Evolutionary conservation across 2,113 vertebrate species (phyloP).

Genomic region (Tauraco erythrolophus): DNA sequence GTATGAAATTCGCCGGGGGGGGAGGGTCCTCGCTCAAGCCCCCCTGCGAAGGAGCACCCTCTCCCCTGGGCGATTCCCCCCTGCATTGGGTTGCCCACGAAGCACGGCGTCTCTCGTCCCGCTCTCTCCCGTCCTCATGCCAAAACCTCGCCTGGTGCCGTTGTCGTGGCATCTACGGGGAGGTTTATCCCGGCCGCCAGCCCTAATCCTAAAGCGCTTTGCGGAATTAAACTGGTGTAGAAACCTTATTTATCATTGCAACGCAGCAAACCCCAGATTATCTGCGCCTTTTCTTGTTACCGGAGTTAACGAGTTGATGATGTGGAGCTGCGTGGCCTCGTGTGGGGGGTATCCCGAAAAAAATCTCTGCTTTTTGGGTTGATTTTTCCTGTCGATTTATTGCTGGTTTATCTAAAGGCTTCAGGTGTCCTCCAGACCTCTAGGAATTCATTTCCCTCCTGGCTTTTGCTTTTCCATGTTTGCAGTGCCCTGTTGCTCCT

Average conservation of each 20-base stretch:
- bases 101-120: neutral
- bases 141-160: neutral
- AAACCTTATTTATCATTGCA: neutral
- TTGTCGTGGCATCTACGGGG: neutral
- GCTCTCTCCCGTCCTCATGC: no score
- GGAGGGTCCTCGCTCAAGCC: neutral
- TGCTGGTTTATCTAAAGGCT: neutral
- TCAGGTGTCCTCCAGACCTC: accelerated
- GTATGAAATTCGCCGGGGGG: constrained; percentile 36
- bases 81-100: neutral
- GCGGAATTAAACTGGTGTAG: neutral
- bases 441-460: accelerated
- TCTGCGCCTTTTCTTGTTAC: neutral
- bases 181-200: neutral
- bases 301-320: neutral
- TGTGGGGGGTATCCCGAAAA: accelerated
- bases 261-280: neutral
- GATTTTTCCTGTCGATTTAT: neutral
- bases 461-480: neutral
- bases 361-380: neutral
- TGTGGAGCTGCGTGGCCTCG: neutral
- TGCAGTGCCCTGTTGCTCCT: neutral
- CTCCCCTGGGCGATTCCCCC: neutral
- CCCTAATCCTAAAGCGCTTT: constrained; percentile 28
- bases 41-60: neutral